Evolutionary conservation across 2,888 invertebrate genomes (phyloP).

Genomic region (Carabus problematicus): DNA sequence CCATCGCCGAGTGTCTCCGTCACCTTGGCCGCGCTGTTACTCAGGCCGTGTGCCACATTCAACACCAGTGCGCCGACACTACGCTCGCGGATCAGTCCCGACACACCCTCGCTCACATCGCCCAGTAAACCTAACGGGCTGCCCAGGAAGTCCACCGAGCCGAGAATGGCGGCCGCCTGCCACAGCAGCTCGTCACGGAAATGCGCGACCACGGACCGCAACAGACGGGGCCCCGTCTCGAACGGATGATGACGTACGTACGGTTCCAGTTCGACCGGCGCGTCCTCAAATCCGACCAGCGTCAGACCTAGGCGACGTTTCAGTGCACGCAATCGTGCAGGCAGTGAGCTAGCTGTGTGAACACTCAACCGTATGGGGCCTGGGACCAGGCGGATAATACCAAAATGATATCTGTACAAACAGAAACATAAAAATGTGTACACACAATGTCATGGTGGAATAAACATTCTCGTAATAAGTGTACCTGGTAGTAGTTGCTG

Average conservation of each 20-base stretch:
- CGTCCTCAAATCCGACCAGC: constrained; percentile 96
- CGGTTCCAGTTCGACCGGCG: constrained; percentile 88
- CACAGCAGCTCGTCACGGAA: constrained; percentile 91
- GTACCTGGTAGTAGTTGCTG: too few relatives aligned
- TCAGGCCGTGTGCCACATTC: constrained; percentile 96
- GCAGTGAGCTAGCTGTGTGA: constrained; percentile 84
- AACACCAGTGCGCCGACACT: constrained; percentile 91
- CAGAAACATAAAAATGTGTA: too few relatives aligned
- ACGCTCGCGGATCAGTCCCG: constrained; percentile 90
- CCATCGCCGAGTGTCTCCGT: constrained; percentile 89
- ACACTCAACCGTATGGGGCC: constrained; percentile 85
- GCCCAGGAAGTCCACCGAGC: constrained; percentile 96
- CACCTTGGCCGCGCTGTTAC: constrained; percentile 93
- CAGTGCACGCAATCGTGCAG: constrained; percentile 75
- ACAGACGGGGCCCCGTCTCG: constrained; percentile 86
- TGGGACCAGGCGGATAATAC: constrained; percentile 50
- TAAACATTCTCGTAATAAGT: too few relatives aligned
- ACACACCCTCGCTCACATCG: constrained; percentile 94
- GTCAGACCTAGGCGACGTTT: constrained; percentile 88
- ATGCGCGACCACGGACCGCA: constrained; percentile 82
- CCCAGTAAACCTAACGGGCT: constrained; percentile 96
- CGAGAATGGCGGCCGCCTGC: constrained; percentile 94
- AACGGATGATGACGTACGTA: constrained; percentile 88
- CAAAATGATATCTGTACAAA: constrained; percentile 28
- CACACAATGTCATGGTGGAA: too few relatives aligned